phyloP scores from a whole-genome alignment of 2,888 invertebrate genomes.

The Sussaba pulchella region DNA sequence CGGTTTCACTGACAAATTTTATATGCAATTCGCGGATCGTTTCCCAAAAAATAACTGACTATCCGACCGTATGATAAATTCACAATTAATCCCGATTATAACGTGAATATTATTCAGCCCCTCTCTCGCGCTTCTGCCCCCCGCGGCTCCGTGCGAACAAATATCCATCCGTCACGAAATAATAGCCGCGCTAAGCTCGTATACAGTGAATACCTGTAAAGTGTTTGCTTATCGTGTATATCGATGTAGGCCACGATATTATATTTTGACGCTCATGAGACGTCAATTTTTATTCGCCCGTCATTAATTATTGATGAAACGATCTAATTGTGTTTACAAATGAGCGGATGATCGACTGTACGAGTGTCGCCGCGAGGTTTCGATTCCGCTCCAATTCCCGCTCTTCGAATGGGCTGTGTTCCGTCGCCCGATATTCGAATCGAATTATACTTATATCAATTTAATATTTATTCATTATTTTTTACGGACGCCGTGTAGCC shows the following conservation, averaged over 20 bases:
- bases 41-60: constrained; percentile 48
- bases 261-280: constrained; percentile 8
- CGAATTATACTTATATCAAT: constrained; percentile 4
- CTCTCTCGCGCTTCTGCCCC: background rate
- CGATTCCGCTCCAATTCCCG: constrained; percentile 25
- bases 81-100: constrained; percentile 59
- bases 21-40: constrained; percentile 47
- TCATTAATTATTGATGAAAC: constrained; percentile 40
- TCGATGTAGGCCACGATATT: background rate
- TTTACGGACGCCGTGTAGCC: constrained; percentile 7
- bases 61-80: constrained; percentile 64
- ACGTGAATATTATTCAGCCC: constrained; percentile 27
- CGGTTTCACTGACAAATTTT: constrained; percentile 42
- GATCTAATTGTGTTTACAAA: constrained; percentile 10
- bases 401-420: too few species aligned
- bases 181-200: background rate
- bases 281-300: constrained; percentile 2
- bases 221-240: constrained; percentile 25
- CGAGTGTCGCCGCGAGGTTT: background rate
- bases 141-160: background rate
- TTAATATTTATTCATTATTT: constrained; percentile 32
- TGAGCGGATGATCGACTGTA: background rate
- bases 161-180: constrained; percentile 31
- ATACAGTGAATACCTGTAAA: background rate
- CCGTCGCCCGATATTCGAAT: constrained; percentile 1